phyloP scores from a whole-genome alignment of 2,113 vertebrate species.

The Lophotis ruficrista region DNA sequence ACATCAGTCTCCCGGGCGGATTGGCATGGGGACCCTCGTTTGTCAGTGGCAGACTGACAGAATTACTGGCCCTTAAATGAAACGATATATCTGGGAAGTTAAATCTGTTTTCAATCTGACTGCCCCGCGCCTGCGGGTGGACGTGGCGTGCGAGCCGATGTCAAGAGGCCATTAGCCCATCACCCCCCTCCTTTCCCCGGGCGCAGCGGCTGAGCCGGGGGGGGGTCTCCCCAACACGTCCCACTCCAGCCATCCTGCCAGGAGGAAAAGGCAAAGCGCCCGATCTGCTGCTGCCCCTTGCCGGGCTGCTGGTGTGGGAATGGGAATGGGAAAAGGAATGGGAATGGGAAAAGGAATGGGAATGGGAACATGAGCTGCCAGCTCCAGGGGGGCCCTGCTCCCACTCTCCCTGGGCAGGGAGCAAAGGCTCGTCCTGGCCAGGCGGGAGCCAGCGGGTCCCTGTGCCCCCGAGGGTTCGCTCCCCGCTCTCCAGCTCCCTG shows the following conservation, averaged over 20 bases:
- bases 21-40: constrained; percentile 74
- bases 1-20: constrained; percentile 59
- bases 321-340: neutral
- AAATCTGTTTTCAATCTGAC: constrained; percentile 72
- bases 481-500: neutral
- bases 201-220: rapidly evolving
- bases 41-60: constrained; percentile 80
- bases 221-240: neutral
- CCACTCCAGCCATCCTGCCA: rapidly evolving
- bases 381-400: neutral
- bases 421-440: neutral
- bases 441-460: rapidly evolving
- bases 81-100: constrained; percentile 83
- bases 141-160: constrained; percentile 64
- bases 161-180: constrained; percentile 56
- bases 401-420: neutral
- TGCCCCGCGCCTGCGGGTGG: constrained; percentile 56
- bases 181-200: neutral
- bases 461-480: rapidly evolving
- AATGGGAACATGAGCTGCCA: neutral
- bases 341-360: neutral
- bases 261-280: neutral
- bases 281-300: rapidly evolving
- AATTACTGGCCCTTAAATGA: constrained; percentile 81
- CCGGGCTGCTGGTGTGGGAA: neutral